phyloP scores from a whole-genome alignment of 2,113 vertebrate genomes.

The Scytalopus superciliaris region DNA sequence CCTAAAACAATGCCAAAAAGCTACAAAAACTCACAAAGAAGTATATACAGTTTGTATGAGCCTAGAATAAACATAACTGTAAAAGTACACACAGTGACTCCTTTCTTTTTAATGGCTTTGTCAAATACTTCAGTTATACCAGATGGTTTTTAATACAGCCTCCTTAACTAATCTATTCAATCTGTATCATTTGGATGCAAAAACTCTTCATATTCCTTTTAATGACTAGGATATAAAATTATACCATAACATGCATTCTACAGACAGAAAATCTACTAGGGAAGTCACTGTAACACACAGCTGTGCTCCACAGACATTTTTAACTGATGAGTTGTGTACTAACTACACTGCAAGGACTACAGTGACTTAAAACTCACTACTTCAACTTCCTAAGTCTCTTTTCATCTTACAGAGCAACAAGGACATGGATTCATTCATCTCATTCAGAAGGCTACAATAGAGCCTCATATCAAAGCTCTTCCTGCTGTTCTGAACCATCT shows the following conservation, averaged over 20 bases:
- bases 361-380: not conserved
- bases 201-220: not conserved
- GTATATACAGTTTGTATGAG: not conserved
- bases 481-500: not conserved
- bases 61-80: not conserved
- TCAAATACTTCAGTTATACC: not conserved
- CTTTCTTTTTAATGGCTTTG: not conserved
- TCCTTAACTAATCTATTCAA: not conserved
- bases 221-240: not conserved
- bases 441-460: not conserved
- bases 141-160: not conserved
- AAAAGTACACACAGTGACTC: not conserved
- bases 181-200: not conserved
- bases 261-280: not conserved
- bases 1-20: not conserved
- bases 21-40: not conserved
- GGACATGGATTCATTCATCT: not conserved
- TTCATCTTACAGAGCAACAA: not conserved
- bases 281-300: not conserved
- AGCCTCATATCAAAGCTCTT: not conserved
- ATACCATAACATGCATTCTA: not conserved
- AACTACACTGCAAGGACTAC: not conserved
- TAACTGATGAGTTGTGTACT: not conserved
- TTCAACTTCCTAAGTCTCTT: not conserved
- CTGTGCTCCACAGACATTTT: not conserved